These are phyloP conservation scores for Apolygus lucorum DNA, from an alignment of 1,140 invertebrate genomes.

Conservation along the genomic window DNA sequence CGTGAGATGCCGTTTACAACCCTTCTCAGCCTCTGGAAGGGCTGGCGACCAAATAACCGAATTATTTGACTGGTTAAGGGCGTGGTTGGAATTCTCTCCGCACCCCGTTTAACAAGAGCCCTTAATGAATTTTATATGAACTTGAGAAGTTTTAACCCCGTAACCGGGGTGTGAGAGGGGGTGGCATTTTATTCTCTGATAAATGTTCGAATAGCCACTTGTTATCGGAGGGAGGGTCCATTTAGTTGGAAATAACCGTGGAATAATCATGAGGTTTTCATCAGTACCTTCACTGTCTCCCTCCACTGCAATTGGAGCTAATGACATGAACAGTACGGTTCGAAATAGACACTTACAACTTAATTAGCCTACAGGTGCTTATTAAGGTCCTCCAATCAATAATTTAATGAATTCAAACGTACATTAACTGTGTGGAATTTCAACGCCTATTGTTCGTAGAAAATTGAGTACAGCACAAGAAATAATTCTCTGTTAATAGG, in stretches of 20 bases:
- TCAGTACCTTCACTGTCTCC: no score
- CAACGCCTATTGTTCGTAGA: no score
- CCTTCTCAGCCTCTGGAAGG: neutral
- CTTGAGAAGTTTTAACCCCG: neutral
- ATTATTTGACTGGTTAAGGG: conserved; percentile 10
- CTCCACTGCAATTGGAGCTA: no score
- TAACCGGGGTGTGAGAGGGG: no score
- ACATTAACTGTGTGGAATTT: no score
- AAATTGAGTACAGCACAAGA: no score
- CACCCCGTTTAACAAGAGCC: neutral
- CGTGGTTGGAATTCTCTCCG: neutral
- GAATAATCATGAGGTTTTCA: neutral
- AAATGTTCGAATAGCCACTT: neutral
- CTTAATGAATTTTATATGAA: neutral
- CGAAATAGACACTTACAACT: no score
- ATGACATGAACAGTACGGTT: no score
- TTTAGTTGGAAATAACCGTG: neutral
- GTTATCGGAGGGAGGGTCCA: neutral
- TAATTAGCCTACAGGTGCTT: no score
- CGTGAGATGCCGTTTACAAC: neutral
- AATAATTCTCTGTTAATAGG: no score
- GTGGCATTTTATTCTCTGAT: neutral
- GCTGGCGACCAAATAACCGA: conserved; percentile 10
- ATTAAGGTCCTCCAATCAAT: no score
- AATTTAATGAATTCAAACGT: no score